These are phyloP conservation scores for Drosophila mojavensis DNA, from an alignment of 1,140 invertebrate genomes.

Conservation along the genomic window DNA sequence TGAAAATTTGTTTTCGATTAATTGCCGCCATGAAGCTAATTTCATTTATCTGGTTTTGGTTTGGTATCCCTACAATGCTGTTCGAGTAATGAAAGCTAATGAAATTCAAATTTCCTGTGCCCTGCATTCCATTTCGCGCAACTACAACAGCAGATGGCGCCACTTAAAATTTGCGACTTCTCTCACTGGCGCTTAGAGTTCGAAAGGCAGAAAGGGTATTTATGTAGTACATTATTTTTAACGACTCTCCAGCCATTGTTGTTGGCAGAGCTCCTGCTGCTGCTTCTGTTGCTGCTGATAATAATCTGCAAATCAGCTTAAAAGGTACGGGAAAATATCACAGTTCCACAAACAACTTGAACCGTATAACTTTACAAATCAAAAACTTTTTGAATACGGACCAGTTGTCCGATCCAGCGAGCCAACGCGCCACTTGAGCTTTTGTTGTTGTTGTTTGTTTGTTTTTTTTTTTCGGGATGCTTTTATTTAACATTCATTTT, in stretches of 20 bases:
- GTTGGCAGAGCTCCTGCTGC: neutral
- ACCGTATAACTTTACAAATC: conserved; percentile 59
- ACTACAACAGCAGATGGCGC: conserved; percentile 16
- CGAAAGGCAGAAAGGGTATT: conserved; percentile 19
- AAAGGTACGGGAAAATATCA: conserved; percentile 53
- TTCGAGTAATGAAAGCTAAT: conserved; percentile 9
- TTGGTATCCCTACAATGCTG: conserved; percentile 1
- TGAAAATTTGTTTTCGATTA: neutral
- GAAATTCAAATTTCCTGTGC: conserved; percentile 5
- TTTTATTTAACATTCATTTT: conserved; percentile 47
- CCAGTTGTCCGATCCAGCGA: neutral
- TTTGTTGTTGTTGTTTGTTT: conserved; percentile 16
- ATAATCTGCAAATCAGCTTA: conserved; percentile 75
- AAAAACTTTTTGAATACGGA: conserved; percentile 56
- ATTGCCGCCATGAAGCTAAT: neutral
- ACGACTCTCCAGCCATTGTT: conserved; percentile 19
- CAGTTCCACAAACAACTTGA: conserved; percentile 39
- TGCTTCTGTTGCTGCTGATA: conserved; percentile 38
- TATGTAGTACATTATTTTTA: conserved; percentile 30
- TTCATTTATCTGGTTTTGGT: neutral
- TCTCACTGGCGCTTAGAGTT: neutral
- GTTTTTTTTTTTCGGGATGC: conserved; percentile 6
- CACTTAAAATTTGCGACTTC: conserved; percentile 2
- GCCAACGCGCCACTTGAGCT: neutral
- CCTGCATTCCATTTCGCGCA: conserved; percentile 1